A percentile compares a stretch with the other conserved stretches of the same genome.
phyloP scores from a whole-genome alignment of 2,113 vertebrate species.

The Etheostoma spectabile region DNA sequence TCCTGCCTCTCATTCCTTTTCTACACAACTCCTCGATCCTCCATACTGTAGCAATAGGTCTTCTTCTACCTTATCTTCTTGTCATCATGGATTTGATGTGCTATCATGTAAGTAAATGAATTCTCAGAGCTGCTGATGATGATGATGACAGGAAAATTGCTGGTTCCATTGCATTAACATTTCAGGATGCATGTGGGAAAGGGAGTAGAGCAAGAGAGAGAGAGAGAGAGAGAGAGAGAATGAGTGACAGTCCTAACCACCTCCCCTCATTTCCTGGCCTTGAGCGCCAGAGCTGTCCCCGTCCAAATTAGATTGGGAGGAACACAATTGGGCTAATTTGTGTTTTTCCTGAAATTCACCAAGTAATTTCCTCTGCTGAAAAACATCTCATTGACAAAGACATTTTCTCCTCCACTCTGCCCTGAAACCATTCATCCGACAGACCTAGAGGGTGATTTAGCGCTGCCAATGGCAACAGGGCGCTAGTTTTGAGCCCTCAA shows the following conservation, averaged over 20 bases:
- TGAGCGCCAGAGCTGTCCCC: constrained; percentile 34
- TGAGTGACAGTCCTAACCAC: constrained; percentile 48
- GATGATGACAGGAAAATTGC: constrained; percentile 39
- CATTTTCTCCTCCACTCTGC: constrained; percentile 56
- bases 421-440: constrained; percentile 43
- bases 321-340: constrained; percentile 73
- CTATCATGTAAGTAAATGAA: background rate
- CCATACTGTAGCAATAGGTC: background rate
- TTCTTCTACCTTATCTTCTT: background rate
- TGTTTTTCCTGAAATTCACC: constrained; percentile 77
- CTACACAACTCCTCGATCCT: background rate
- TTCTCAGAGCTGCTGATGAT: background rate
- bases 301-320: constrained; percentile 69
- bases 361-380: constrained; percentile 68
- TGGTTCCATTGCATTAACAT: constrained; percentile 45
- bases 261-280: constrained; percentile 58
- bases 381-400: constrained; percentile 64
- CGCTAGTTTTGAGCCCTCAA: constrained; percentile 53
- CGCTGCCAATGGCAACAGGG: constrained; percentile 11
- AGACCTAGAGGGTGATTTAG: constrained; percentile 37
- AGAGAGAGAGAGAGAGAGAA: background rate
- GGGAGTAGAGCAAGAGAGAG: background rate
- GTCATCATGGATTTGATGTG: background rate
- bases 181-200: constrained; percentile 27
- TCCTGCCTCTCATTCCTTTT: background rate